Evolutionary conservation across 2,113 vertebrate species (phyloP).

Genomic region (Percopsis transmontana): DNA sequence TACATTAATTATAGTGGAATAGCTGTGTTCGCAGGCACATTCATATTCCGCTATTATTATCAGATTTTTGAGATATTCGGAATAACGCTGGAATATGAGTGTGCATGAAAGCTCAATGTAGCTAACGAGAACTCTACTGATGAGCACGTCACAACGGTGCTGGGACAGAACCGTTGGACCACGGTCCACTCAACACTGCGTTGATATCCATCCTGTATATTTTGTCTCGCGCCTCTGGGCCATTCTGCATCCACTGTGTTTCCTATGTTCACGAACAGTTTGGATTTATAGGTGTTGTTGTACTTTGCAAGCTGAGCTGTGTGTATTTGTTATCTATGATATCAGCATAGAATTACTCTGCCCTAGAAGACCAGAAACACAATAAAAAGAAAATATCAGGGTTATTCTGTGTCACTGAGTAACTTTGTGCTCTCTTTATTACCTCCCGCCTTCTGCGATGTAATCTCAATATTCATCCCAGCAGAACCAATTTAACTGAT

Average conservation of each 20-base stretch:
- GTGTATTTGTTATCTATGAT: constrained; percentile 62
- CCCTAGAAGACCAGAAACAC: constrained; percentile 46
- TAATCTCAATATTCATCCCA: constrained; percentile 6
- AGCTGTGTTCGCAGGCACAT: too few species aligned
- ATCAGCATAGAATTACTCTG: constrained; percentile 35
- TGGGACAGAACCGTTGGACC: constrained; percentile 38
- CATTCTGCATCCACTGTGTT: constrained; percentile 54
- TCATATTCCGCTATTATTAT: too few species aligned
- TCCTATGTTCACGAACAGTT: constrained; percentile 38
- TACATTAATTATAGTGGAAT: too few species aligned
- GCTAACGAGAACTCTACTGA: constrained; percentile 20
- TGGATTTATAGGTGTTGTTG: constrained; percentile 55
- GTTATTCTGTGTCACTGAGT: constrained; percentile 34
- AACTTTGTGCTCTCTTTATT: constrained; percentile 1
- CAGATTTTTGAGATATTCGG: too few species aligned
- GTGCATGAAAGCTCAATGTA: too few species aligned
- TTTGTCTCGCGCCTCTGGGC: background rate
- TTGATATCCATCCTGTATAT: constrained; percentile 23
- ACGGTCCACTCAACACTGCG: constrained; percentile 25
- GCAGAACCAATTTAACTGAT: background rate
- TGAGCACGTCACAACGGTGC: constrained; percentile 33
- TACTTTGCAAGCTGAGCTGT: constrained; percentile 63
- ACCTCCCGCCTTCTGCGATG: background rate
- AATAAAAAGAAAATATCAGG: constrained; percentile 43
- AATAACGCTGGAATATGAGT: too few species aligned